These are phyloP conservation scores for Pseudobourletiella spinata DNA, from an alignment of 1,140 invertebrate species.

Conservation along the genomic window DNA sequence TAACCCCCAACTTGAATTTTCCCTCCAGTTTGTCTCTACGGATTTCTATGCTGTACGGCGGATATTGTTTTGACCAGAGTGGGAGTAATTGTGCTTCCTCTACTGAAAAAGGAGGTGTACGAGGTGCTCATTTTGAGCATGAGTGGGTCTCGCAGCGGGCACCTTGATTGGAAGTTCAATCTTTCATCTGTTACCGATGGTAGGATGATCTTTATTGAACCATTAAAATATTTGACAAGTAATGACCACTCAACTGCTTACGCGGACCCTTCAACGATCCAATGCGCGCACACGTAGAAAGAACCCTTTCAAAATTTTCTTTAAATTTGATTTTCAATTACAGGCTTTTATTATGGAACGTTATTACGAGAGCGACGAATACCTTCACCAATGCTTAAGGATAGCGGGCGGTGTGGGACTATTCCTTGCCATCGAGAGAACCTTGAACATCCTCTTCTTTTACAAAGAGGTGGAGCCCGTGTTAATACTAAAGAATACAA, in stretches of 20 bases:
- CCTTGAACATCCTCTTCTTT: conserved; percentile 46
- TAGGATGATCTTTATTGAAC: conserved; percentile 29
- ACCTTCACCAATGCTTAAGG: conserved; percentile 43
- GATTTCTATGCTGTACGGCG: not conserved
- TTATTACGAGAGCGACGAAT: conserved; percentile 39
- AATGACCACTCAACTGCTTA: not conserved
- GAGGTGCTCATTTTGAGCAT: conserved; percentile 51
- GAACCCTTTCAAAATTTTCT: no score
- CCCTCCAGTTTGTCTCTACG: not conserved
- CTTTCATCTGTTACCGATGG: conserved; percentile 56
- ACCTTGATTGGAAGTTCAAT: conserved; percentile 52
- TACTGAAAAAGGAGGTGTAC: conserved; percentile 52
- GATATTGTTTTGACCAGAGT: conserved; percentile 29
- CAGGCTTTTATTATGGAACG: conserved; percentile 43
- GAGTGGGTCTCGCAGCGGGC: conserved; percentile 55
- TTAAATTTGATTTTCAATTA: no score
- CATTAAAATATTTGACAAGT: not conserved
- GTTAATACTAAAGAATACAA: not conserved
- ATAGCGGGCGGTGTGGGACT: conserved; percentile 46
- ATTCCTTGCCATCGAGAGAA: conserved; percentile 47
- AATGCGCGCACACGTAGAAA: no score
- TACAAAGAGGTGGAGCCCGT: conserved; percentile 41
- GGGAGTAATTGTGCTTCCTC: conserved; percentile 52
- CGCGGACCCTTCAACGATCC: no score
- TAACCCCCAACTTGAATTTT: no score